phyloP scores from a whole-genome alignment of 2,797 vertebrate species.

The Atherinosoma microstoma region DNA sequence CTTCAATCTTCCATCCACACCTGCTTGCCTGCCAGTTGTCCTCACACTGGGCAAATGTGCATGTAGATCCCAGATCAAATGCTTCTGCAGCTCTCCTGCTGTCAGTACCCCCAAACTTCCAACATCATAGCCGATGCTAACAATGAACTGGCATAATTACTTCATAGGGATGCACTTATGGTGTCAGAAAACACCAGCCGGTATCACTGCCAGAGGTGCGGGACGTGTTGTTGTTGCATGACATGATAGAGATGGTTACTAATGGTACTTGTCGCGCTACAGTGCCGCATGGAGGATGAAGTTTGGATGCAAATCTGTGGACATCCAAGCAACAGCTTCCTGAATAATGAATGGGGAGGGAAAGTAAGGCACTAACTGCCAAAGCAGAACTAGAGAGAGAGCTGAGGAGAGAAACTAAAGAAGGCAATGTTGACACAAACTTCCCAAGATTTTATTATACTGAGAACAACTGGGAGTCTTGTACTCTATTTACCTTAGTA shows the following conservation, averaged over 20 bases:
- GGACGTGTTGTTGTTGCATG: slow-evolving; percentile 35
- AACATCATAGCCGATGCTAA: slow-evolving; percentile 31
- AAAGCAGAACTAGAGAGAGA: slow-evolving; percentile 40
- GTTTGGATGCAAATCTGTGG: slow-evolving; percentile 56
- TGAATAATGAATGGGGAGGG: slow-evolving; percentile 69
- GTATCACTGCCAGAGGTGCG: slow-evolving; percentile 23
- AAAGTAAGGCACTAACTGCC: slow-evolving; percentile 46
- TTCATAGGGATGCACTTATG: slow-evolving; percentile 27
- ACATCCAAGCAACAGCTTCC: slow-evolving; percentile 54
- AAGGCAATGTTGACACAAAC: slow-evolving; percentile 28
- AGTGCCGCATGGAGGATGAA: slow-evolving; percentile 39
- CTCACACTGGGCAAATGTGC: slow-evolving; percentile 35
- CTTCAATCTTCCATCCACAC: slow-evolving; percentile 7
- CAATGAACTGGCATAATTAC: slow-evolving; percentile 31
- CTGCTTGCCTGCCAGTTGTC: slow-evolving; percentile 23
- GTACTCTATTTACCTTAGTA: neutral
- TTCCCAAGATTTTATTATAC: slow-evolving; percentile 27
- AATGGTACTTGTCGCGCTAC: slow-evolving; percentile 33
- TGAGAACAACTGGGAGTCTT: slow-evolving; percentile 1
- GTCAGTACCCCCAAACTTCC: slow-evolving; percentile 22
- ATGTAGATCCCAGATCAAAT: slow-evolving; percentile 46
- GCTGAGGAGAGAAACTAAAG: slow-evolving; percentile 19
- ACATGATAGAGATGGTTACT: slow-evolving; percentile 51
- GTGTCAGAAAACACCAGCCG: slow-evolving; percentile 29
- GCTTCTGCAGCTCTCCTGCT: slow-evolving; percentile 38